phyloP scores from a whole-genome alignment of 2,797 vertebrate species.

The Eupleurogrammus muticus region DNA sequence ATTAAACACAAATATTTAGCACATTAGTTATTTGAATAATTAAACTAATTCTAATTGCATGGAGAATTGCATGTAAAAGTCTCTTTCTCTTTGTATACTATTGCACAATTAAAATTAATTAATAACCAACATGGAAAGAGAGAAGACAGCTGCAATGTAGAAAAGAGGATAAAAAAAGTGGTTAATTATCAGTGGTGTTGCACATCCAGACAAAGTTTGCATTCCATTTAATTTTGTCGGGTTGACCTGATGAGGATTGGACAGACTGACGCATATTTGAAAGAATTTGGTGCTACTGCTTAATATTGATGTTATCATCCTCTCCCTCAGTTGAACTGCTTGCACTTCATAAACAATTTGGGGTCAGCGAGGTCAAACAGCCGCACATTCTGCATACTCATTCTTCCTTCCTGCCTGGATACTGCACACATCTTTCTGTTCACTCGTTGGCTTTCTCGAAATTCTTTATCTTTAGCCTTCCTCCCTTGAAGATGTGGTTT shows the following conservation, averaged over 20 bases:
- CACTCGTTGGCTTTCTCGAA: constrained; percentile 14
- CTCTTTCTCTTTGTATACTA: no score
- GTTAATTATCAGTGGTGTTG: no score
- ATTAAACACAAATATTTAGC: no score
- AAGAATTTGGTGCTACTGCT: background rate
- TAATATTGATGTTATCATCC: constrained; percentile 2
- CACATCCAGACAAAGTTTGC: background rate
- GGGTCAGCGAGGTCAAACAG: constrained; percentile 19
- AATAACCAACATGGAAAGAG: no score
- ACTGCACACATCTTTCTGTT: constrained; percentile 41
- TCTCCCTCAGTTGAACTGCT: constrained; percentile 28
- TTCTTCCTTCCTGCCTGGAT: constrained; percentile 69
- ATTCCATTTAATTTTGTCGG: background rate
- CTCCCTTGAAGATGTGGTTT: background rate
- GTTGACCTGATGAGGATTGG: background rate
- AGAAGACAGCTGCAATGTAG: no score
- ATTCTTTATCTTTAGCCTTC: constrained; percentile 6
- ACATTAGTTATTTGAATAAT: no score
- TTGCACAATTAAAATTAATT: no score
- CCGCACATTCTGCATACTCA: constrained; percentile 58
- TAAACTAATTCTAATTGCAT: no score
- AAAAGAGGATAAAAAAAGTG: no score
- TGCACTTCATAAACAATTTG: constrained; percentile 1
- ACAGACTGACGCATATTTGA: constrained; percentile 1
- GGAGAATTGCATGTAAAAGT: no score